A percentile compares a stretch with the other conserved stretches of the same genome.
phyloP scores from a whole-genome alignment of 2,888 invertebrate species.

The Drosophila mercatorum region DNA sequence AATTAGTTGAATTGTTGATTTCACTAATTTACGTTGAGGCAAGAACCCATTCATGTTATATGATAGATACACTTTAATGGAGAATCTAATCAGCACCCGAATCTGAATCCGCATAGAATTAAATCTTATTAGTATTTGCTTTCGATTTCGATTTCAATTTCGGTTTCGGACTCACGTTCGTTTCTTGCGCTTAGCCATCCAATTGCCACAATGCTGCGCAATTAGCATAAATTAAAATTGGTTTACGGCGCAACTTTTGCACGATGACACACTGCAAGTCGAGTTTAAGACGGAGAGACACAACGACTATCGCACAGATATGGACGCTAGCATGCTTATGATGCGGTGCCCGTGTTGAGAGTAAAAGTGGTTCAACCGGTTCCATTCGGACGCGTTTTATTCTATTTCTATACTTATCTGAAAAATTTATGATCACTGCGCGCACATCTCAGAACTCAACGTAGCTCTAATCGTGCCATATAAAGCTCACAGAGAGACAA shows the following conservation, averaged over 20 bases:
- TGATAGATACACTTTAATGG: background rate
- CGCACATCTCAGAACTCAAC: slow-evolving; percentile 67
- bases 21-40: background rate
- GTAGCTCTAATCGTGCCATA: slow-evolving; percentile 57
- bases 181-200: slow-evolving; percentile 57
- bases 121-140: background rate
- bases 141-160: slow-evolving; percentile 21
- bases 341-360: slow-evolving; percentile 65
- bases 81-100: background rate
- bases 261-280: slow-evolving; percentile 67
- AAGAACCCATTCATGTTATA: too few relatives aligned
- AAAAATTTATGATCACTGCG: slow-evolving; percentile 62
- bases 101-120: background rate
- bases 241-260: slow-evolving; percentile 72
- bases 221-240: slow-evolving; percentile 80
- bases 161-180: slow-evolving; percentile 30
- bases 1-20: background rate
- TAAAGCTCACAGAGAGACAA: slow-evolving; percentile 32
- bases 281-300: slow-evolving; percentile 15
- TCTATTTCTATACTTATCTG: slow-evolving; percentile 76
- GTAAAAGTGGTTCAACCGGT: slow-evolving; percentile 78
- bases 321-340: slow-evolving; percentile 30
- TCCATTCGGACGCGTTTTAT: slow-evolving; percentile 46
- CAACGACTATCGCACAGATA: slow-evolving; percentile 23
- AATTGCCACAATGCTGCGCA: slow-evolving; percentile 66